Base-by-base conservation (phyloP, 2,888 invertebrate species). In the Eristalis intricaria region DNA sequence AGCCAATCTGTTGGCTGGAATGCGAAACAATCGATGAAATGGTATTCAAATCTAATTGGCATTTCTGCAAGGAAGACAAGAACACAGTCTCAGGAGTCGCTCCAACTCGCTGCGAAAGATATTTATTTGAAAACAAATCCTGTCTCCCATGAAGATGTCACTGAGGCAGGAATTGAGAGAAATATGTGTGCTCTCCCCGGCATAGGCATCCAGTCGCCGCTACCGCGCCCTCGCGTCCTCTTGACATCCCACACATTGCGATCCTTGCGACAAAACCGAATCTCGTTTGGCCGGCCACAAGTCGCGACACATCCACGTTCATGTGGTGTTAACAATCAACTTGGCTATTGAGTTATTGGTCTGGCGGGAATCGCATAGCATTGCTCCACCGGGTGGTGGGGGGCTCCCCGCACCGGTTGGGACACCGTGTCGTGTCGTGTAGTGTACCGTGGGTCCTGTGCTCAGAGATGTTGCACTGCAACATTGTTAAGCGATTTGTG, bases 401-500 rank as follows among this genome's bases (percentile, higher is more conserved):
- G 19, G 50, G 50, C 19, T 19, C 5, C 50, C 50, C 50, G 50
- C 50, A 50, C 50, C 19, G 50, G 19, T 4, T 19, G 50, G 7
- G 50, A 60, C 23, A 60, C 15, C 60, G 23, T 60, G 60, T 60
- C 23, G 23, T n/a, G 7, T 29, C 15, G 63, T 38, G 60, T 71
- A 61, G 60, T 26, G 23, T 15, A 70, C 22, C 40, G 23, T 32
- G 32, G 32, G 32, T 32, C 32, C 32, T 32, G 32, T 8, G 10
- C 32, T 8, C 32, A 10, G 38, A 70, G 26, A 43, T 19, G 19
- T 43, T 40, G 19, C 29, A 8, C 63, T 29, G 73, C 73, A 73
- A 73, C 73, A 40, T 63, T 73, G 73, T 71, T 19, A 40, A 19
- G 15, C 23, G 19, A 65, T 40, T 69, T 68, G 32, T 32, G 64